Evolutionary conservation across 2,113 vertebrate genomes (phyloP).

Genomic region (Grantiella picta): DNA sequence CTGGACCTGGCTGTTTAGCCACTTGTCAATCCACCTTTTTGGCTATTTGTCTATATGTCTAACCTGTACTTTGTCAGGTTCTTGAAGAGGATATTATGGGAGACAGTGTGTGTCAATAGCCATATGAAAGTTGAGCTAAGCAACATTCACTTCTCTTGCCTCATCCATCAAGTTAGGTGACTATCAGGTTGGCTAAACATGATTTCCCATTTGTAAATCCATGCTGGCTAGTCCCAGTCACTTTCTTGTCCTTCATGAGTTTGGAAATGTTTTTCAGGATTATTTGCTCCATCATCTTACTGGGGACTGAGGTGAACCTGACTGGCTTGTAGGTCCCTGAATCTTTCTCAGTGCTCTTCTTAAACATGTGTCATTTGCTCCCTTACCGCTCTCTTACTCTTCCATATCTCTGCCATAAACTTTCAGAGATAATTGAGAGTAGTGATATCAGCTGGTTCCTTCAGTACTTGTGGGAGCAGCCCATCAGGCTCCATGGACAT

Average conservation of each 20-base stretch:
- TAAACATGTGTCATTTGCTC: neutral
- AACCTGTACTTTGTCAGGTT: neutral
- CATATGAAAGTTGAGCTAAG: neutral
- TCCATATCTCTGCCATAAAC: neutral
- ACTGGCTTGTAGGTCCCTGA: neutral
- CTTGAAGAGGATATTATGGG: neutral
- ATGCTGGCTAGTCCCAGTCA: neutral
- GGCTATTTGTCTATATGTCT: neutral
- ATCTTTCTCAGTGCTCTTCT: neutral
- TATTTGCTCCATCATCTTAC: neutral
- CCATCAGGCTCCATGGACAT: neutral
- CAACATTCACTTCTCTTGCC: neutral
- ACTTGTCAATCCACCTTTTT: neutral
- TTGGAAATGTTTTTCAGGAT: neutral
- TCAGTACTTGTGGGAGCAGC: neutral
- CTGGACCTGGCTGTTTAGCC: neutral
- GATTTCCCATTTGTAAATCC: neutral
- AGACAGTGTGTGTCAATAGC: neutral
- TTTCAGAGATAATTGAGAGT: neutral
- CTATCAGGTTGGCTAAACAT: neutral
- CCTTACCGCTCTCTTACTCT: neutral
- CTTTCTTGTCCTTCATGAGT: neutral
- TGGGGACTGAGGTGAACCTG: neutral
- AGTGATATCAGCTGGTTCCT: neutral
- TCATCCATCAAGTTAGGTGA: neutral